Conservation (phyloP, 2,113 vertebrate genomes). For the Pycnonotus jocosus region DNA sequence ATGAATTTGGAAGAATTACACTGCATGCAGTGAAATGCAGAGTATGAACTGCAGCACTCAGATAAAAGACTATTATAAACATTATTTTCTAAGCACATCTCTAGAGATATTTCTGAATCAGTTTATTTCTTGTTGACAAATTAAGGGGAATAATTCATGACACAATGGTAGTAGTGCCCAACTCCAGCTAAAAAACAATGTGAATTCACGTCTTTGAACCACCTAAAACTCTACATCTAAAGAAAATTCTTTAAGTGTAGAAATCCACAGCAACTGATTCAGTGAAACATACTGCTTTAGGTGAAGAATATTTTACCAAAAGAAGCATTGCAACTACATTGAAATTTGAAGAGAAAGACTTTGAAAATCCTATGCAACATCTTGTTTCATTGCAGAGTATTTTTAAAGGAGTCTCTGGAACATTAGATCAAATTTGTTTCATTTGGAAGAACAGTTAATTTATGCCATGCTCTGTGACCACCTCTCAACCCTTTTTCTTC, state of each 20-base stretch:
- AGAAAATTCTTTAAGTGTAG: neutral
- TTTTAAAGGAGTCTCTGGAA: neutral
- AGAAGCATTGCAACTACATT: neutral
- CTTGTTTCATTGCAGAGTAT: neutral
- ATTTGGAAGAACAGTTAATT: neutral
- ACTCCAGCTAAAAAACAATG: neutral
- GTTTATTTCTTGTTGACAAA: neutral
- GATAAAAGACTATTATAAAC: neutral
- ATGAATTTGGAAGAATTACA: neutral
- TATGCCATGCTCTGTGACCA: neutral
- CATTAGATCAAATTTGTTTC: neutral
- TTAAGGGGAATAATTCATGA: neutral
- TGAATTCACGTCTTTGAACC: neutral
- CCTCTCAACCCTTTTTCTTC: neutral
- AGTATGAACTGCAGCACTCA: neutral
- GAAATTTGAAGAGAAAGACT: neutral
- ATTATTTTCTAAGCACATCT: neutral
- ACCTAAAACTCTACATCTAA: neutral
- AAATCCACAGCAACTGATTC: neutral
- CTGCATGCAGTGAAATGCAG: neutral
- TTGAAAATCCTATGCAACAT: neutral
- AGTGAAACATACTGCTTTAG: neutral
- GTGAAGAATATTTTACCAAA: neutral
- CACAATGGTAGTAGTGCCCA: neutral
- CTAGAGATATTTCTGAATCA: neutral